These are phyloP conservation scores for Agriopis aurantiaria DNA, from an alignment of 2,888 invertebrate species.

Conservation along the genomic window DNA sequence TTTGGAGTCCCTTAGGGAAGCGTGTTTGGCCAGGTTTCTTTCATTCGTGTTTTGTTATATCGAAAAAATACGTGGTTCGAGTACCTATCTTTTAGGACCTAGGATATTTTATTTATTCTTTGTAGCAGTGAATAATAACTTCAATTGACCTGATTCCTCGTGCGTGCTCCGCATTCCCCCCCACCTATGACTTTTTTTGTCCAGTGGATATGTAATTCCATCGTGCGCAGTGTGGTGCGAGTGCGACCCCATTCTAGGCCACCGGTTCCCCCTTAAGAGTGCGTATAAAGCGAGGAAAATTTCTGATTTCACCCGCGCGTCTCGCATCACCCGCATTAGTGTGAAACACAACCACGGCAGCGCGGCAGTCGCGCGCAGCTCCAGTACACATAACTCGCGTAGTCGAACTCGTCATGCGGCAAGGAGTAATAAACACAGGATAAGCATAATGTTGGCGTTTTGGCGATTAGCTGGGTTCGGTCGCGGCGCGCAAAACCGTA, in stretches of 20 bases:
- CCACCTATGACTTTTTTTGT: conserved; percentile 51
- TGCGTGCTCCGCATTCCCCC: conserved; percentile 41
- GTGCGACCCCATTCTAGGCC: conserved; percentile 65
- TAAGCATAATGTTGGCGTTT: too few relatives aligned
- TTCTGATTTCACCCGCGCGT: too few relatives aligned
- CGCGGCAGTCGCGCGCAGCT: too few relatives aligned
- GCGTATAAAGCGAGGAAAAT: too few relatives aligned
- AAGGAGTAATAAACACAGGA: too few relatives aligned
- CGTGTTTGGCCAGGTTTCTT: conserved; percentile 13
- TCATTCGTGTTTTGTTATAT: conserved; percentile 9
- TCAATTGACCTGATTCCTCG: conserved; percentile 42
- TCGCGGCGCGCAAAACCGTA: too few relatives aligned
- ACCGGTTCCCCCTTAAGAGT: conserved; percentile 60
- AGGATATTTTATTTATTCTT: background rate
- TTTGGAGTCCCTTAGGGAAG: conserved; percentile 19
- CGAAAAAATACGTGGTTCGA: background rate
- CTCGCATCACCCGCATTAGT: too few relatives aligned
- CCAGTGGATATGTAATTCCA: conserved; percentile 48
- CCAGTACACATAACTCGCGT: too few relatives aligned
- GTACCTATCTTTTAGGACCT: background rate
- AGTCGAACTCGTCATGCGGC: too few relatives aligned
- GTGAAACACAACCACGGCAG: too few relatives aligned
- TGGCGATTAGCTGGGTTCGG: too few relatives aligned
- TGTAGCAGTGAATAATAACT: conserved; percentile 21
- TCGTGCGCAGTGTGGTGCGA: conserved; percentile 46